Base-by-base conservation (phyloP, 2,797 vertebrate genomes). In the Psittacula echo region DNA sequence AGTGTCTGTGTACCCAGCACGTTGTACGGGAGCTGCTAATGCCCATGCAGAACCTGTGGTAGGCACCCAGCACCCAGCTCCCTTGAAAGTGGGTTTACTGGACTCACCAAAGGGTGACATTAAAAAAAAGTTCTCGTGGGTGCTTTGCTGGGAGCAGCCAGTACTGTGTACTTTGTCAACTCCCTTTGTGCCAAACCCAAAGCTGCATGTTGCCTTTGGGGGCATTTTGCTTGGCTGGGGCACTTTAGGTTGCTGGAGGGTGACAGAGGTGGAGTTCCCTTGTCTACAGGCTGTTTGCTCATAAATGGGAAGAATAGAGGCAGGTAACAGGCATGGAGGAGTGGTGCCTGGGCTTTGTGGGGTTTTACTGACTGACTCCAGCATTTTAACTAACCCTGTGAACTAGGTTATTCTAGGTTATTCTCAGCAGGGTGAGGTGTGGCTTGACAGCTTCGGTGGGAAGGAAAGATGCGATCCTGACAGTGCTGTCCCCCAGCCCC, bases 321-420 rank as follows among this genome's bases (percentile, higher is more conserved):
- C 65, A 61, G 51, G n/a, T 76, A 56, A 37, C 30, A 41, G 77
- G 39, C 79, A 8, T 2, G 78, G 48, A 85, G 71, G 76, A 72
- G 87, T 4, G 7, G 22, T 5, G 56, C 85, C 73, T 44, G 51
- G 32, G n/a, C 3, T 24, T 21, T 20, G 34, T 14, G 64, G 41
- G 45, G 20, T 22, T 42, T 72, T 80, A 9, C 6, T 56, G 79
- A 7, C 82, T 2, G 41, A 44, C 72, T 56, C 45, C 84, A 65
- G 92, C 66, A 8, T 85, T 82, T 62, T 41, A 37, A 32, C 58
- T 82, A 58, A 77, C 77, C 83, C 67, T 34, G 73, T 82, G 93
- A 93, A 89, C 80, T 70, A 8, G 93, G 79, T 95, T 94, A 80
- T 70, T 79, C 85, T 78, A 8, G 93, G 79, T 95, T 94, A 80